A percentile compares a stretch with the other conserved stretches of the same genome.
These are phyloP conservation scores for Hypothenemus hampei DNA, from an alignment of 1,140 invertebrate species.

Conservation along the genomic window DNA sequence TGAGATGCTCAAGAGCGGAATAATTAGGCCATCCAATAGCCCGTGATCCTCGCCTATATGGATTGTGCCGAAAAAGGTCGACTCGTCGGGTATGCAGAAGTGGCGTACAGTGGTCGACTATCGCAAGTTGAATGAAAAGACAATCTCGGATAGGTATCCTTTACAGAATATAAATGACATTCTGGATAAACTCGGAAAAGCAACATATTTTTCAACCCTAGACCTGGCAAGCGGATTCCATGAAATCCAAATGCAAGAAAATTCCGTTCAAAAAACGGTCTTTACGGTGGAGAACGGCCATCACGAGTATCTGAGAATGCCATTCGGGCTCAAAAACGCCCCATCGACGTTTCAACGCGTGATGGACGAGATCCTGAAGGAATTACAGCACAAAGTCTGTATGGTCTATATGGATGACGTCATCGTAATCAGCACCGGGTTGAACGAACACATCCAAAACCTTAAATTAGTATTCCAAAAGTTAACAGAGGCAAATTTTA, in stretches of 20 bases:
- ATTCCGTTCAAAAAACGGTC: conserved; percentile 45
- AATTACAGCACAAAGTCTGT: conserved; percentile 35
- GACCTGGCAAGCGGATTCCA: conserved; percentile 34
- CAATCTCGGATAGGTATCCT: conserved; percentile 45
- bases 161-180: conserved; percentile 50
- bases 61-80: conserved; percentile 34
- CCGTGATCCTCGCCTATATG: conserved; percentile 18
- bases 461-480: conserved; percentile 16
- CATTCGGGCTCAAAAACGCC: conserved; percentile 43
- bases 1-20: not conserved
- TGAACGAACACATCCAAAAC: conserved; percentile 23
- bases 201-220: conserved; percentile 42
- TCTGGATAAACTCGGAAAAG: conserved; percentile 39
- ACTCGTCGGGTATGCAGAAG: conserved; percentile 33
- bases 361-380: conserved; percentile 33
- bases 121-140: conserved; percentile 40
- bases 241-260: conserved; percentile 39
- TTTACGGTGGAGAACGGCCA: conserved; percentile 40
- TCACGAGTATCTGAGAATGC: conserved; percentile 40
- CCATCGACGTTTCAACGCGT: conserved; percentile 46
- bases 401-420: conserved; percentile 44
- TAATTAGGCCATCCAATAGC: not conserved
- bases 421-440: conserved; percentile 23
- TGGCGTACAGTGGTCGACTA: conserved; percentile 43
- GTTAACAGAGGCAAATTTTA: conserved; percentile 6